Percentiles rank a stretch among this genome's conserved stretches.
Evolutionary conservation across 2,113 vertebrate species (phyloP).

Genomic region (Opisthocomus hoazin): DNA sequence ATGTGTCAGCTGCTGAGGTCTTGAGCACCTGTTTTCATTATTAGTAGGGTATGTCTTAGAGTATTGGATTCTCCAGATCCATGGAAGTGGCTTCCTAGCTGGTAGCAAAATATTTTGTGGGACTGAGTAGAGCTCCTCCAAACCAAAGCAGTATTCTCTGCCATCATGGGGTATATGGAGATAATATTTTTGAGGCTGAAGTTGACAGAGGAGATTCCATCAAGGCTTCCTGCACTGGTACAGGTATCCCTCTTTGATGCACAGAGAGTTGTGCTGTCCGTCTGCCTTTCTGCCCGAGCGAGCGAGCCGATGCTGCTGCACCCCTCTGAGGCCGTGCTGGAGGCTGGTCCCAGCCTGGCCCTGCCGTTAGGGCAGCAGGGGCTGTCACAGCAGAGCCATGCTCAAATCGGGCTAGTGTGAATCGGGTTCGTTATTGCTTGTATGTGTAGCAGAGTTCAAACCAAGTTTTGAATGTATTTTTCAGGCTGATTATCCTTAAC

Average conservation of each 20-base stretch:
- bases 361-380: not conserved
- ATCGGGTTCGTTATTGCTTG: accelerated
- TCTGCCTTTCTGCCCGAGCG: not conserved
- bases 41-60: not conserved
- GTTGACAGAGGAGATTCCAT: too few species aligned
- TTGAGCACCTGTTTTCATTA: not conserved
- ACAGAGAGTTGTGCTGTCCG: accelerated
- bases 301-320: not conserved
- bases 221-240: not conserved
- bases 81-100: not conserved
- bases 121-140: not conserved
- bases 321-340: not conserved
- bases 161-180: not conserved
- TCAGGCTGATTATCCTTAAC: not conserved
- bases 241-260: not conserved
- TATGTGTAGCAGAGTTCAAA: not conserved
- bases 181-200: not conserved
- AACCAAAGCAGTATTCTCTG: not conserved
- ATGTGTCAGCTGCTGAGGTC: not conserved
- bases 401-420: accelerated
- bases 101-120: not conserved
- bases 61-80: not conserved
- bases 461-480: not conserved
- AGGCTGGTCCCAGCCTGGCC: not conserved
- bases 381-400: not conserved